Percentiles rank a stretch among this genome's conserved stretches.
phyloP scores from a whole-genome alignment of 2,888 invertebrate genomes.

The Eilema sororculum region DNA sequence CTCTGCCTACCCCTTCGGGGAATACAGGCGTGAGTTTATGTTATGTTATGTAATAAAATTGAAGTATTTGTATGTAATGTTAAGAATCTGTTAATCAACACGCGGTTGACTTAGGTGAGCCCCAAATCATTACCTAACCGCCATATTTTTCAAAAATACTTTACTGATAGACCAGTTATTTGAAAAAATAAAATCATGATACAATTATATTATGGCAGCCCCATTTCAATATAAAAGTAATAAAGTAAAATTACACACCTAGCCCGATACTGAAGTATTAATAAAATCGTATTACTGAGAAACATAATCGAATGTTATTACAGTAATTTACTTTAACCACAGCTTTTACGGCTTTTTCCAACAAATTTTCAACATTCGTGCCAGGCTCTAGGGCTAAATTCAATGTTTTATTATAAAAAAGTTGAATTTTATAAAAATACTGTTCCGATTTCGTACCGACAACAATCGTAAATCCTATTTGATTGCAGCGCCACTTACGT shows the following conservation, averaged over 20 bases:
- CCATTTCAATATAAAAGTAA: not conserved
- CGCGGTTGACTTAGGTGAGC: too few relatives aligned
- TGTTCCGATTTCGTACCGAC: too few relatives aligned
- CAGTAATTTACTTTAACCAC: slow-evolving; percentile 12
- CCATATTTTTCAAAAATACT: not conserved
- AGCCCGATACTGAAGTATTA: not conserved
- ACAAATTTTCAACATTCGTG: not conserved
- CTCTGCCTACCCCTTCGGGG: too few relatives aligned
- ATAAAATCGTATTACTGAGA: slow-evolving; percentile 16
- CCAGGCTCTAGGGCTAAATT: not conserved
- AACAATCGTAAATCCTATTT: too few relatives aligned
- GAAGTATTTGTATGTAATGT: too few relatives aligned
- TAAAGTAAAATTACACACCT: slow-evolving; percentile 17
- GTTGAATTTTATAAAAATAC: not conserved
- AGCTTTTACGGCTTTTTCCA: not conserved
- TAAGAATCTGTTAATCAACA: too few relatives aligned
- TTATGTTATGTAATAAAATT: too few relatives aligned
- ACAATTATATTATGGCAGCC: not conserved
- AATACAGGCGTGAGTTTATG: too few relatives aligned
- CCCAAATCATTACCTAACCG: not conserved
- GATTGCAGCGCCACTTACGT: too few relatives aligned
- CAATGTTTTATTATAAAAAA: not conserved
- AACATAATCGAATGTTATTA: slow-evolving; percentile 15
- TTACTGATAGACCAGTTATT: not conserved
- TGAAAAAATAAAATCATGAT: not conserved